Evolutionary conservation across 2,113 vertebrate genomes (phyloP), one percentile per base, ranked within the genome.

Genomic region (Chlorocebus sabaeus): DNA sequence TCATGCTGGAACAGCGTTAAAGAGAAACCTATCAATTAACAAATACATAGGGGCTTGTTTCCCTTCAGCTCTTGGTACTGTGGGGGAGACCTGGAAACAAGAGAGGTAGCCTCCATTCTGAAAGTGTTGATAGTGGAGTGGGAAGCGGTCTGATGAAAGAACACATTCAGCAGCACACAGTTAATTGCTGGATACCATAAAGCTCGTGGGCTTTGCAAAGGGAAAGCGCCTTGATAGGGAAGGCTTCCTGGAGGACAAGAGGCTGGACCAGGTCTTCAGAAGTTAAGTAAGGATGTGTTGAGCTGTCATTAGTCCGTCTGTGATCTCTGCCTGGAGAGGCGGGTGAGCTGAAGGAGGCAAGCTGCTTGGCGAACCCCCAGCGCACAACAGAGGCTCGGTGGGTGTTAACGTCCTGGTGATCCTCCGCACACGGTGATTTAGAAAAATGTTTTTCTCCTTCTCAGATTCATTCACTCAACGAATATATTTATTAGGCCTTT

Each of bases 31-130:
- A 45, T 22, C 75, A 68, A 40, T 87, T 57, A 84, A n/a, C 2
- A 1, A 68, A 22, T 16, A 35, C 43, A 40, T 10, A 55, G 13
- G 32, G 38, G 61, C 12, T 81, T 85, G 40, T 57, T 76, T 59
- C 27, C 14, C 75, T 59, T 89, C 64, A 72, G 83, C 90, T 89
- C 95, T 79, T 25, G 38, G 22, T 76, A 75, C 79, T 81, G 83
- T 73, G 88, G 83, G 79, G 88, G 86, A 89, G 92, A 50, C 73
- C 81, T 92, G 59, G 67, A 92, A 96, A 95, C 95, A 72, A 17
- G 85, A 61, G 50, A 90, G 30, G 87, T 16, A 84, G 87, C 48
- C 64, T 96, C 82, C 75, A 73, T 89, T 95, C 95, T 78, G 38
- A 16, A 50, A 80, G 84, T 38, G 88, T 85, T 86, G 50, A 68